phyloP scores from a whole-genome alignment of 2,113 vertebrate genomes.

The Aythya baeri region DNA sequence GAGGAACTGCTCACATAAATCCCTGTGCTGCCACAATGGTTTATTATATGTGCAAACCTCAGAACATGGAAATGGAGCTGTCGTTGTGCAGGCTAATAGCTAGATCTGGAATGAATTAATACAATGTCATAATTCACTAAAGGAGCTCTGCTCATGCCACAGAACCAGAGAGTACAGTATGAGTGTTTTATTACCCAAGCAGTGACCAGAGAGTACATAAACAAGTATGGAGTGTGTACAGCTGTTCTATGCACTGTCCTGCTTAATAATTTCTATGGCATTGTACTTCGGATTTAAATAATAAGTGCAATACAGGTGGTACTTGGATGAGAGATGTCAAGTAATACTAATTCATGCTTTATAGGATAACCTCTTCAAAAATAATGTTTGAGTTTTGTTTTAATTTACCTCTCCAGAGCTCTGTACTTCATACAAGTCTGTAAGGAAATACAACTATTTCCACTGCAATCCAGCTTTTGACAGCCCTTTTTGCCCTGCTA shows the following conservation, averaged over 20 bases:
- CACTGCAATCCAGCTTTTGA: neutral
- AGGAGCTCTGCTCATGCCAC: neutral
- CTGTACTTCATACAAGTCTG: neutral
- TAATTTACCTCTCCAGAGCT: neutral
- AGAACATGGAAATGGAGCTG: constrained; percentile 17
- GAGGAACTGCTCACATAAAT: constrained; percentile 45
- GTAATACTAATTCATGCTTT: neutral
- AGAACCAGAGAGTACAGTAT: neutral
- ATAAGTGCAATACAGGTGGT: neutral
- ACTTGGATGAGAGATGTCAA: neutral
- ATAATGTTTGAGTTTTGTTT: neutral
- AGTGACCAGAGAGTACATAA: neutral
- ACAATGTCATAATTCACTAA: constrained; percentile 16
- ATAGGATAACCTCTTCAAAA: neutral
- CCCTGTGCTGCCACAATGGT: constrained; percentile 6
- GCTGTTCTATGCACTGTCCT: neutral
- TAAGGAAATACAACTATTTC: neutral
- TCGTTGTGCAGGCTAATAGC: constrained; percentile 14
- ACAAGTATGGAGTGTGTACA: neutral
- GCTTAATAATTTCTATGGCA: neutral
- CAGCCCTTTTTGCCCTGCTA: neutral
- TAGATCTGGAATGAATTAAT: constrained; percentile 36
- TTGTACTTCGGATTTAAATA: neutral
- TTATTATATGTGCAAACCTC: constrained; percentile 38
- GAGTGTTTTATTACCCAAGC: neutral